A percentile compares a stretch with the other conserved stretches of the same genome.
Evolutionary conservation across 2,888 invertebrate species (phyloP).

Genomic region (Pharmacophagus antenor): DNA sequence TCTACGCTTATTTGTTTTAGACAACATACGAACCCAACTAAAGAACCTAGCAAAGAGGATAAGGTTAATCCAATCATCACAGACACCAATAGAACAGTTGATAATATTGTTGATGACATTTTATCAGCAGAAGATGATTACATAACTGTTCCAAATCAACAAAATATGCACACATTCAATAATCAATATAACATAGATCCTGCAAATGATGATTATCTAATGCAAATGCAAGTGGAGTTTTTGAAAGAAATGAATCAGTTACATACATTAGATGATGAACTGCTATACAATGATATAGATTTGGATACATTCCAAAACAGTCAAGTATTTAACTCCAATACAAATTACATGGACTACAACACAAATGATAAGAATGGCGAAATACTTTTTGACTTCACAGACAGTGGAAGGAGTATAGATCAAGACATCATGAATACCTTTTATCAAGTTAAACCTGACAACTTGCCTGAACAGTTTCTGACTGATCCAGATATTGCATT

Average conservation of each 20-base stretch:
- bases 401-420: slow-evolving; percentile 55
- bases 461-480: slow-evolving; percentile 59
- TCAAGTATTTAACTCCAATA: slow-evolving; percentile 57
- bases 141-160: slow-evolving; percentile 58
- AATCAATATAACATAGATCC: slow-evolving; percentile 48
- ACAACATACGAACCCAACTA: slow-evolving; percentile 48
- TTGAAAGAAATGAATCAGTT: slow-evolving; percentile 70
- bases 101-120: slow-evolving; percentile 72
- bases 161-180: slow-evolving; percentile 41
- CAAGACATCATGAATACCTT: slow-evolving; percentile 67
- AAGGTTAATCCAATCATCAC: slow-evolving; percentile 36
- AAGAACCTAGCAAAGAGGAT: slow-evolving; percentile 44
- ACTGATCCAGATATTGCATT: slow-evolving; percentile 47
- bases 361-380: slow-evolving; percentile 52
- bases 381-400: slow-evolving; percentile 60
- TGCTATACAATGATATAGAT: slow-evolving; percentile 68
- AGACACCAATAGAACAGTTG: slow-evolving; percentile 55
- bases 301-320: slow-evolving; percentile 67
- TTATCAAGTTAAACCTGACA: slow-evolving; percentile 55
- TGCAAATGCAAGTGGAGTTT: slow-evolving; percentile 72
- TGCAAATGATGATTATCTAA: slow-evolving; percentile 52
- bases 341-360: slow-evolving; percentile 55
- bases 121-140: slow-evolving; percentile 72
- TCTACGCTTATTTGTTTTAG: no score
- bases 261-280: slow-evolving; percentile 67